A percentile compares a stretch with the other conserved stretches of the same genome.
These are phyloP conservation scores for Stegophylla sp. DNA, from an alignment of 2,888 invertebrate species.

Conservation along the genomic window DNA sequence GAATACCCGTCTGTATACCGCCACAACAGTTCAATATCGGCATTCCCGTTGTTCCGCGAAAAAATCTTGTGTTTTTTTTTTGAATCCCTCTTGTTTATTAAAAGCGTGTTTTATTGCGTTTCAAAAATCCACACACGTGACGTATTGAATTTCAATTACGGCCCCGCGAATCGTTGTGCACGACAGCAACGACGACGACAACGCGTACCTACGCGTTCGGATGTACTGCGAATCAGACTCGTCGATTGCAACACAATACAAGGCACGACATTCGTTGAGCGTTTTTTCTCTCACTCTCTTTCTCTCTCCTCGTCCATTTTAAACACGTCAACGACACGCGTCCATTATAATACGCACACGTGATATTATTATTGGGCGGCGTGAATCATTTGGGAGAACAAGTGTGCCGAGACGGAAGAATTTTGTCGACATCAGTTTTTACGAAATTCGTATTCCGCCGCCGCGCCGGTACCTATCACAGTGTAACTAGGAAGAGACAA, in stretches of 20 bases:
- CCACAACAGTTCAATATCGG: neutral
- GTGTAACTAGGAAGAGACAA: too few species aligned
- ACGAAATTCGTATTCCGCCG: too few species aligned
- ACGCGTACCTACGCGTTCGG: neutral
- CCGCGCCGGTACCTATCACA: too few species aligned
- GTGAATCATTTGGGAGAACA: too few species aligned
- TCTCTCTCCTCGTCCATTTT: neutral
- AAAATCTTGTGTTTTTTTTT: neutral
- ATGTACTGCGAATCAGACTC: neutral
- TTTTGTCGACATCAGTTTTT: too few species aligned
- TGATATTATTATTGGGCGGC: too few species aligned
- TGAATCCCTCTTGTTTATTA: neutral
- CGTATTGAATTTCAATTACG: conserved; percentile 39
- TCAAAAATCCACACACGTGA: neutral
- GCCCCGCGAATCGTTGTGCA: too few species aligned
- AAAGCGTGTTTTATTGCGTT: conserved; percentile 29
- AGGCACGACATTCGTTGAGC: conserved; percentile 2
- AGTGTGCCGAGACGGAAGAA: too few species aligned
- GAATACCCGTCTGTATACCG: neutral
- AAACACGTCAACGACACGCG: neutral
- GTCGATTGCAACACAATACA: neutral
- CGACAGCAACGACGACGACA: too few species aligned
- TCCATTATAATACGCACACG: too few species aligned
- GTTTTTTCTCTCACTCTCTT: neutral
- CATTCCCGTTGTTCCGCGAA: neutral